phyloP scores from a whole-genome alignment of 2,888 invertebrate species.

The Cistogaster globosa region DNA sequence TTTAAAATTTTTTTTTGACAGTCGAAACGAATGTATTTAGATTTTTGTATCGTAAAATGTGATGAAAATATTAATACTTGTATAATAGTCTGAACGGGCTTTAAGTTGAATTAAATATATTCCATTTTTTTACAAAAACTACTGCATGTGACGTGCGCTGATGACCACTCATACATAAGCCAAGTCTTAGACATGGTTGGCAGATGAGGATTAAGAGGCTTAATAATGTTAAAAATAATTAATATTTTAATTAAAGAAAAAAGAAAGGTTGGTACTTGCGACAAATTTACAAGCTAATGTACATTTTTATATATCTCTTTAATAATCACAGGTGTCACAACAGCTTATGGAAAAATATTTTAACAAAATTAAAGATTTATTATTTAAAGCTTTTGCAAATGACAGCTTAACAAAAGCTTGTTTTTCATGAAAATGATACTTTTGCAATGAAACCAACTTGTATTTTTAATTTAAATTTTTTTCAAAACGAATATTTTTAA shows the following conservation, averaged over 20 bases:
- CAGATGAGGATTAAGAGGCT: slow-evolving; percentile 30
- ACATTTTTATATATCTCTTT: background rate
- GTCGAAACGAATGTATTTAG: too few species aligned
- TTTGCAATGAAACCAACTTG: slow-evolving; percentile 11
- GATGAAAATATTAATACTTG: too few species aligned
- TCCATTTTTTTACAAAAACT: background rate
- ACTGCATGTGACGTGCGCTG: background rate
- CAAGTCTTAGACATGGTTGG: slow-evolving; percentile 1
- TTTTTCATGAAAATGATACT: slow-evolving; percentile 6
- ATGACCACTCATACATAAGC: slow-evolving; percentile 40
- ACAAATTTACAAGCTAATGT: background rate
- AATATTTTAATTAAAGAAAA: slow-evolving; percentile 62
- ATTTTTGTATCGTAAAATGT: too few species aligned
- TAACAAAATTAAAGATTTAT: slow-evolving; percentile 39
- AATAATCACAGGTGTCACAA: slow-evolving; percentile 68
- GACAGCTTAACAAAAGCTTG: slow-evolving; percentile 13
- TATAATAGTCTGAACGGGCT: too few species aligned
- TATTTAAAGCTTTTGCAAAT: slow-evolving; percentile 8
- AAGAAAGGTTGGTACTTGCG: background rate
- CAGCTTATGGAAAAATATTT: slow-evolving; percentile 50
- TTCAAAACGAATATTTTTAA: background rate
- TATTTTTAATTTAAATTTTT: slow-evolving; percentile 8
- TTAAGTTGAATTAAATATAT: slow-evolving; percentile 29
- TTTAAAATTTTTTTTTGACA: too few species aligned
- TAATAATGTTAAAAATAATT: slow-evolving; percentile 61